Percentiles rank a stretch among this genome's conserved stretches.
Conservation (phyloP, 2,113 vertebrate genomes). For the Nyctereutes procyonoides region DNA sequence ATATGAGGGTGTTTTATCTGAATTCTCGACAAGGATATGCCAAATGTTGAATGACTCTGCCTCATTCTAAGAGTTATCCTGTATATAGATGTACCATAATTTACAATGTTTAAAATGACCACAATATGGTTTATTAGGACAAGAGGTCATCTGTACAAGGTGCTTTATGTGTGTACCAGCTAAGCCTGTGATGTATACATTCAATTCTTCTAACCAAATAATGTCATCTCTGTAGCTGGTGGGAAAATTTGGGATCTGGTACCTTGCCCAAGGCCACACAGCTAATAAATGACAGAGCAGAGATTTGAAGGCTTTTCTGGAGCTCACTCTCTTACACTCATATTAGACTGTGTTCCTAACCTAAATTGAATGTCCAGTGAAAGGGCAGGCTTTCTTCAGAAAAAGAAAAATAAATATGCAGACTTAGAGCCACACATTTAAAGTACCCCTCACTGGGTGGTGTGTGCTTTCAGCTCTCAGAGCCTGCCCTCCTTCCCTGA, state of each 20-base stretch:
- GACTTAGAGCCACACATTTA: too few species aligned
- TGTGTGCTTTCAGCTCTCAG: not conserved
- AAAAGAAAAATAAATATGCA: not conserved
- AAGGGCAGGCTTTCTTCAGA: not conserved
- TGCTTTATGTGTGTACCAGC: not conserved
- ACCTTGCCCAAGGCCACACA: not conserved
- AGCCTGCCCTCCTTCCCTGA: not conserved
- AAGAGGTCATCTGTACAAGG: not conserved
- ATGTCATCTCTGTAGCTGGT: not conserved
- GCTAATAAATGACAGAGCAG: not conserved
- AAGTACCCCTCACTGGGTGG: not conserved
- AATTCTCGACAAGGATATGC: not conserved
- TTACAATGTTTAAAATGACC: not conserved
- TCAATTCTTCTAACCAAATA: not conserved
- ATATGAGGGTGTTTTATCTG: not conserved
- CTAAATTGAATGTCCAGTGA: not conserved
- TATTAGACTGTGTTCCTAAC: not conserved
- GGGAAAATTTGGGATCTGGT: not conserved
- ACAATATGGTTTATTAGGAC: not conserved
- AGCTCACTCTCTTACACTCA: not conserved
- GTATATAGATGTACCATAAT: not conserved
- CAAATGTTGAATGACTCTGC: not conserved
- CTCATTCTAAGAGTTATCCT: not conserved
- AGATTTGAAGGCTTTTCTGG: not conserved
- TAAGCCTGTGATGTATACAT: not conserved